Evolutionary conservation across 2,113 vertebrate species (phyloP).

Genomic region (Plecotus auritus): DNA sequence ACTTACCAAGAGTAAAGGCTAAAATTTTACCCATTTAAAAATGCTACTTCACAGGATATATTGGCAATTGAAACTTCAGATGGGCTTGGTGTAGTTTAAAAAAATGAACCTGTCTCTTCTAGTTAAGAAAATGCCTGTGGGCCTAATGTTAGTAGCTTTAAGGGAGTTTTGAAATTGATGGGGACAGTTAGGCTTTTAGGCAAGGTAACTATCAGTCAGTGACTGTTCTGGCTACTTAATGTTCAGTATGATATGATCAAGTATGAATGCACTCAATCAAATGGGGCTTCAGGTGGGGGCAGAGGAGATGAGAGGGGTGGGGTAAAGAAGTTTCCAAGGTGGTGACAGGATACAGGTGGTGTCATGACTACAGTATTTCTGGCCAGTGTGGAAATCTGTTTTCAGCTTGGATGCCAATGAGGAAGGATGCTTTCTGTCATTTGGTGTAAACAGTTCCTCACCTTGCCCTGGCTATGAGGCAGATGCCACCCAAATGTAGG

Average conservation of each 20-base stretch:
- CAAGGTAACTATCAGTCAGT: conserved; percentile 39
- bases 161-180: background rate
- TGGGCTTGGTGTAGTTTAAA: background rate
- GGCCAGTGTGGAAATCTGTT: background rate
- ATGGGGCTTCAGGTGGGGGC: background rate
- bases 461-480: background rate
- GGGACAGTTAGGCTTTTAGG: background rate
- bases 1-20: conserved; percentile 46
- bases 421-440: conserved; percentile 10
- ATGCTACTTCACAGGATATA: conserved; percentile 2
- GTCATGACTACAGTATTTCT: background rate
- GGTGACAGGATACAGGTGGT: background rate
- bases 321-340: background rate
- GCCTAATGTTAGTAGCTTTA: conserved; percentile 28
- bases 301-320: background rate
- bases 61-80: conserved; percentile 39
- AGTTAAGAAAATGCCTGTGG: background rate
- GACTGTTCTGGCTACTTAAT: background rate
- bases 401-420: conserved; percentile 32
- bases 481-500: background rate
- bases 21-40: conserved; percentile 48
- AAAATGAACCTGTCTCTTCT: background rate
- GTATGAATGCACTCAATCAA: background rate
- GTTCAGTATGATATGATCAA: background rate
- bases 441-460: background rate